phyloP scores from a whole-genome alignment of 2,888 invertebrate species.

The Diadegma fenestrale region DNA sequence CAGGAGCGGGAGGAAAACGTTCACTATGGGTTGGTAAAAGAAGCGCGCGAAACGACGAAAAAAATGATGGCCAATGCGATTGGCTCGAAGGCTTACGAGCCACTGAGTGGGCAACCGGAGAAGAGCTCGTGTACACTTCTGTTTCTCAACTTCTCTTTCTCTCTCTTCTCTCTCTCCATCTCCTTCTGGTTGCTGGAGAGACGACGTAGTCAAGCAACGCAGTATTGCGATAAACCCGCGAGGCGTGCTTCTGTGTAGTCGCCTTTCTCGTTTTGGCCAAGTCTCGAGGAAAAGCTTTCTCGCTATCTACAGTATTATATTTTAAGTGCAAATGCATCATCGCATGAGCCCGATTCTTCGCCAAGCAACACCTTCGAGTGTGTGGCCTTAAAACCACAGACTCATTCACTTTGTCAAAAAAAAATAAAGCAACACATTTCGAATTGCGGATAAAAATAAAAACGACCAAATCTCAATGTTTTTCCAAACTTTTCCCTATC shows the following conservation, averaged over 20 bases:
- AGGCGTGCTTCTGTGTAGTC: conserved; percentile 51
- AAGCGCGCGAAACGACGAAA: conserved; percentile 44
- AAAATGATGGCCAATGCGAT: conserved; percentile 74
- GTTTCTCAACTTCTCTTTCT: conserved; percentile 53
- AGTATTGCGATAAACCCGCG: conserved; percentile 62
- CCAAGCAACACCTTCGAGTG: conserved; percentile 48
- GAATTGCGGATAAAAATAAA: not conserved
- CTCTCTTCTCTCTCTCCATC: conserved; percentile 66
- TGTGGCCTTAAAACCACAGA: conserved; percentile 35
- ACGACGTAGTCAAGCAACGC: conserved; percentile 65
- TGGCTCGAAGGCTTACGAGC: conserved; percentile 81
- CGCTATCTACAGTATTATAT: conserved; percentile 57
- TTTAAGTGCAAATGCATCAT: conserved; percentile 45
- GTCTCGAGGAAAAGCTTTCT: conserved; percentile 64
- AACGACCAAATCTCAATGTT: not conserved
- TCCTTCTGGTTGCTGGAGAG: conserved; percentile 63
- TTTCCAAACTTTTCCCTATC: not conserved
- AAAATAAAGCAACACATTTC: conserved; percentile 1
- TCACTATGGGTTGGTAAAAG: conserved; percentile 30
- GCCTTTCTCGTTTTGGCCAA: conserved; percentile 32
- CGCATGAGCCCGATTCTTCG: conserved; percentile 41
- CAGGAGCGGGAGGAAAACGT: conserved; percentile 56
- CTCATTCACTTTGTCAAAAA: not conserved
- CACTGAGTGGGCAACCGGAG: conserved; percentile 79
- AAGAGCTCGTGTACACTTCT: conserved; percentile 62